phyloP scores from a whole-genome alignment of 2,113 vertebrate species.

The Mesocricetus auratus region DNA sequence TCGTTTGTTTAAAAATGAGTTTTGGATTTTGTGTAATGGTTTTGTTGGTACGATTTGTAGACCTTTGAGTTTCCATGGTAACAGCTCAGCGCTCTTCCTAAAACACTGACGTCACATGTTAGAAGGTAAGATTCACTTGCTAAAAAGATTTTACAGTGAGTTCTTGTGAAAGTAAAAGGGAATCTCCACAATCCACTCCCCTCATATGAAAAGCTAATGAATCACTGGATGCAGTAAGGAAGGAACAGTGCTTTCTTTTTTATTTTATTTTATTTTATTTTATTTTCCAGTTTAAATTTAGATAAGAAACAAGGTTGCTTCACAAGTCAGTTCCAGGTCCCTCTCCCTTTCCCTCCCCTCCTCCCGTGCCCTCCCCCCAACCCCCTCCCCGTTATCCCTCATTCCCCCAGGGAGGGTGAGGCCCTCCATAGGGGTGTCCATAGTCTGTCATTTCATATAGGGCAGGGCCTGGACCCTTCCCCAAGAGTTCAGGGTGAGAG shows the following conservation, averaged over 20 bases:
- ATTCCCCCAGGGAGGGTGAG: too few species aligned
- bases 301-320: too few species aligned
- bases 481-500: too few species aligned
- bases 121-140: constrained; percentile 24
- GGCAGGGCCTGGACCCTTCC: too few species aligned
- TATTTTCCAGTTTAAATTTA: too few species aligned
- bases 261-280: too few species aligned
- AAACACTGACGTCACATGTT: background rate
- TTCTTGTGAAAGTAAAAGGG: background rate
- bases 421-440: too few species aligned
- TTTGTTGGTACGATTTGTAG: background rate
- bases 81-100: background rate
- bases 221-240: background rate
- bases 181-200: background rate
- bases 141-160: background rate
- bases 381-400: too few species aligned
- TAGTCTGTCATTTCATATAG: too few species aligned
- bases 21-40: background rate
- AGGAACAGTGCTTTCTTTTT: background rate
- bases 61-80: background rate
- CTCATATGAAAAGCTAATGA: background rate
- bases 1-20: background rate
- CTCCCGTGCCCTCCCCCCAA: too few species aligned
- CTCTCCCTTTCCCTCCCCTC: too few species aligned
- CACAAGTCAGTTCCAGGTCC: too few species aligned